These are phyloP conservation scores for Dendrocopos noguchii DNA, from an alignment of 2,113 vertebrate genomes.

Conservation along the genomic window DNA sequence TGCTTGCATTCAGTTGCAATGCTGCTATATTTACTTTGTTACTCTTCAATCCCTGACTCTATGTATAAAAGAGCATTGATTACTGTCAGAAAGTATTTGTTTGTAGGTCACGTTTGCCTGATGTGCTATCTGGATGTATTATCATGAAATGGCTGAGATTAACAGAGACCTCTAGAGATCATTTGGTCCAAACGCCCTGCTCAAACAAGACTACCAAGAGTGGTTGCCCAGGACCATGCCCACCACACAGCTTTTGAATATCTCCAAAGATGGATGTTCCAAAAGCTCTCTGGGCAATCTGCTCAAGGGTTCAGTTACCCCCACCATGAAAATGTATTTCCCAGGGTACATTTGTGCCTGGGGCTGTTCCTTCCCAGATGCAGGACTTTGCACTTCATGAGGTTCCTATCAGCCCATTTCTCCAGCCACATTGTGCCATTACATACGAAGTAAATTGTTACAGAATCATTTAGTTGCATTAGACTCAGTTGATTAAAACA, in stretches of 20 bases:
- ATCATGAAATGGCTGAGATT: neutral
- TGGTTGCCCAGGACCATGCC: neutral
- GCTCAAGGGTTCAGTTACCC: neutral
- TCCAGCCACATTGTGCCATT: neutral
- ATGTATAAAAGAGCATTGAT: neutral
- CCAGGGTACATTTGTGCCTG: neutral
- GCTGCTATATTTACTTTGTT: neutral
- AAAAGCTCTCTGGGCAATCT: neutral
- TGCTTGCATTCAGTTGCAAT: neutral
- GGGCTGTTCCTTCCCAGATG: neutral
- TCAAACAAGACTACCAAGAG: neutral
- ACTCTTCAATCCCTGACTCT: neutral
- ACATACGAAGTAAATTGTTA: neutral
- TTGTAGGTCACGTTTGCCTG: neutral
- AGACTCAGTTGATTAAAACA: conserved; percentile 16
- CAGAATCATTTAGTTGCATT: neutral
- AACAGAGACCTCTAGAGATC: neutral
- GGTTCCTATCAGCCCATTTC: neutral
- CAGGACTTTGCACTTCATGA: neutral
- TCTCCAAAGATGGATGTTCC: neutral
- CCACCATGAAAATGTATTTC: neutral
- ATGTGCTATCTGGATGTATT: neutral
- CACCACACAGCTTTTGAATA: neutral
- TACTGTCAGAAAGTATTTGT: neutral
- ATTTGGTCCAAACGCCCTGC: accelerated